Evolutionary conservation across 1,140 invertebrate genomes (phyloP), one percentile per base, ranked within the genome.

Genomic region (Lutraria rhynchaena): DNA sequence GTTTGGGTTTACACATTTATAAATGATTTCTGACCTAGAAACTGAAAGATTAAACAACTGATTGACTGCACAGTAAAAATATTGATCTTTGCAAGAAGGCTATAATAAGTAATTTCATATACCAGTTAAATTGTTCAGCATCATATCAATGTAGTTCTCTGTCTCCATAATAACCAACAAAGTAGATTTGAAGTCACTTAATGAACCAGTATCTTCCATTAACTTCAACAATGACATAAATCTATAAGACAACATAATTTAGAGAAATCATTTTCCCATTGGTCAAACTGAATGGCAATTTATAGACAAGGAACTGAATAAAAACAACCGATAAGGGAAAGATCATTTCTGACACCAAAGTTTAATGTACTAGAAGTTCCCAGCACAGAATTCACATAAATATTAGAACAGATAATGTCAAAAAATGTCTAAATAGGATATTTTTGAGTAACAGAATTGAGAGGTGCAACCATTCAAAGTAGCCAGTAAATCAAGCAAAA

Each of bases 61-160:
- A n/a, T n/a, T n/a, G n/a, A n/a, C n/a, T n/a, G n/a, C n/a, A n/a
- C n/a, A n/a, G n/a, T n/a, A n/a, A n/a, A n/a, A n/a, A n/a, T n/a
- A n/a, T n/a, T n/a, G n/a, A n/a, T n/a, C n/a, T n/a, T n/a, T n/a
- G n/a, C n/a, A n/a, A n/a, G n/a, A n/a, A n/a, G n/a, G n/a, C n/a
- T n/a, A n/a, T n/a, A n/a, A n/a, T n/a, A n/a, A n/a, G n/a, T n/a
- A n/a, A n/a, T n/a, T n/a, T n/a, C n/a, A n/a, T n/a, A n/a, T n/a
- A 74, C 70, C 70, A 41, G 70, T 44, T 24, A 74, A 7, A 55
- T 58, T 57, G 29, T 13, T 49, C 29, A 74, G 17, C 27, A 74
- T 53, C 53, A 41, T 74, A 19, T 74, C 29, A 35, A 74, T 74
- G 44, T 74, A 57, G 13, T 58, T 53, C 29, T 74, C 53, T 19